A percentile compares a stretch with the other conserved stretches of the same genome.
Evolutionary conservation across 2,888 invertebrate genomes (phyloP).

Genomic region (Cantharis rustica): DNA sequence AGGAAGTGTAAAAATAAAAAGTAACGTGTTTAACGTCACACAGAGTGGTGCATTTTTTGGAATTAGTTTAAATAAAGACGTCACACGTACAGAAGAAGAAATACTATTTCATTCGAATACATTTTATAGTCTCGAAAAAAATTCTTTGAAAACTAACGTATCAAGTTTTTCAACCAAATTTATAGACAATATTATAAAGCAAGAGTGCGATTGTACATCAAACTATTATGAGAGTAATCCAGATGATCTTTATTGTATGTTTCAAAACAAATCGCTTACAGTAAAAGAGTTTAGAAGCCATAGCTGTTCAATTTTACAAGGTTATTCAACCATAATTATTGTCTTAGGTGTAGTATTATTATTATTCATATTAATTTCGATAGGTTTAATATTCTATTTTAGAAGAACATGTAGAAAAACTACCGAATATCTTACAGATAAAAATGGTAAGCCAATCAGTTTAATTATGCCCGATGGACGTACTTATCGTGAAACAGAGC

Average conservation of each 20-base stretch:
- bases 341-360: conserved; percentile 55
- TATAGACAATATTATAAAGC: conserved; percentile 64
- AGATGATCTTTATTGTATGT: conserved; percentile 48
- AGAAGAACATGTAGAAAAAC: conserved; percentile 53
- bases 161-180: conserved; percentile 62
- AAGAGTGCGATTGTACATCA: conserved; percentile 62
- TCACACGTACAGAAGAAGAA: conserved; percentile 56
- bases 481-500: conserved; percentile 83
- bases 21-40: conserved; percentile 65
- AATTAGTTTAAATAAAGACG: conserved; percentile 59
- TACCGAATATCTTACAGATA: conserved; percentile 58
- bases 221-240: conserved; percentile 40
- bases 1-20: conserved; percentile 68
- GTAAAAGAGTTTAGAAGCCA: conserved; percentile 44
- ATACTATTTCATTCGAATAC: conserved; percentile 69
- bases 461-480: conserved; percentile 81
- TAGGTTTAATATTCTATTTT: conserved; percentile 52
- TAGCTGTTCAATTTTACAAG: conserved; percentile 47
- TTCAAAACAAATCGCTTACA: conserved; percentile 40
- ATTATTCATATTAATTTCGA: conserved; percentile 55
- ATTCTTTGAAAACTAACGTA: conserved; percentile 64
- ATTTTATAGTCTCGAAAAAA: conserved; percentile 60
- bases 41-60: conserved; percentile 68
- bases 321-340: conserved; percentile 50
- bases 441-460: conserved; percentile 62